These are phyloP conservation scores for Crambe crambe DNA, from an alignment of 37 sponge, comb jelly and placozoan genomes.

Conservation along the genomic window DNA sequence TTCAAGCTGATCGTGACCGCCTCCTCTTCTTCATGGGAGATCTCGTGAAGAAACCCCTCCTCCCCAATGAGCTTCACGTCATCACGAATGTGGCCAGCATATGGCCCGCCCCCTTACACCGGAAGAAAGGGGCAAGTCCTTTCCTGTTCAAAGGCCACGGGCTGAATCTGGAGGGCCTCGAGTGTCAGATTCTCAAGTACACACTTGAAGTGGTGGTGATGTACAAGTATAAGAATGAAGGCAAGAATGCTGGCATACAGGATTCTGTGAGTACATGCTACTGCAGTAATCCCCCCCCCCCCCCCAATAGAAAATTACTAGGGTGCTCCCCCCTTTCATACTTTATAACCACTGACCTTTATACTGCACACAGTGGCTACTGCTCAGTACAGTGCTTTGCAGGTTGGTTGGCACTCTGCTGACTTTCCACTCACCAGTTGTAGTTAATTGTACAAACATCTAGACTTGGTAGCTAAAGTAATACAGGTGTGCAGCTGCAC, in stretches of 20 bases:
- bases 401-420: too few relatives aligned
- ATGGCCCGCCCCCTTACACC: conserved; percentile 43
- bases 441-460: too few relatives aligned
- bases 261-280: conserved; percentile 12
- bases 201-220: conserved; percentile 51
- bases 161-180: conserved; percentile 15
- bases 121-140: not conserved
- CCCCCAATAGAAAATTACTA: too few relatives aligned
- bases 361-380: too few relatives aligned
- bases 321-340: too few relatives aligned
- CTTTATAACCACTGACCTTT: too few relatives aligned
- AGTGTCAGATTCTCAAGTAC: conserved; percentile 40
- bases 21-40: conserved; percentile 44
- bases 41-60: conserved; percentile 52
- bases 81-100: conserved; percentile 31
- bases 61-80: conserved; percentile 15
- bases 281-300: too few relatives aligned
- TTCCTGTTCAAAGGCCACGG: not conserved
- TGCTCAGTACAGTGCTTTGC: too few relatives aligned
- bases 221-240: conserved; percentile 1
- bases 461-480: too few relatives aligned
- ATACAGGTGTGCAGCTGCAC: too few relatives aligned
- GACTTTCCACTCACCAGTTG: too few relatives aligned
- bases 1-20: conserved; percentile 46
- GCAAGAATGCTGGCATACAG: not conserved